A percentile compares a stretch with the other conserved stretches of the same genome.
These are phyloP conservation scores for Nesidiocoris tenuis DNA, from an alignment of 2,888 invertebrate genomes.

Conservation along the genomic window DNA sequence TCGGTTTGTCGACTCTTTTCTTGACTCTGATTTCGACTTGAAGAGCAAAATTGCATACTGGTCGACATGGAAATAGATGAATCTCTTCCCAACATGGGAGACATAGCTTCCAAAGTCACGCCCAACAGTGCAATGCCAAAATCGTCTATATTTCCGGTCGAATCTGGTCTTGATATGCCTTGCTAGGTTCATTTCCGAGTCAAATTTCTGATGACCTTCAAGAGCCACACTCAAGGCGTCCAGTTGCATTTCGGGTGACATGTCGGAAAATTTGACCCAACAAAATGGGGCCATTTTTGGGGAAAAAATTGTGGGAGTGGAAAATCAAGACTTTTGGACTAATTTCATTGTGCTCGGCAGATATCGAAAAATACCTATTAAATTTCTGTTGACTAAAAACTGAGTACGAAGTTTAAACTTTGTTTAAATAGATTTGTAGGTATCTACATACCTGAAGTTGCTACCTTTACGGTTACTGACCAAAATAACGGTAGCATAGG, in stretches of 20 bases:
- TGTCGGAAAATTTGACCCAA: not conserved
- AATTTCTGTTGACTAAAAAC: no score
- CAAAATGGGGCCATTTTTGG: not conserved
- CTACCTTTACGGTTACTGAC: no score
- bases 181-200: not conserved
- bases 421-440: no score
- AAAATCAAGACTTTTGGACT: no score
- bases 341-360: no score
- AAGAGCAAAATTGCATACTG: not conserved
- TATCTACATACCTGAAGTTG: no score
- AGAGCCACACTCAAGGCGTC: not conserved
- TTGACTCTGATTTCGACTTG: no score
- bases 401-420: no score
- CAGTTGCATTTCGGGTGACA: not conserved
- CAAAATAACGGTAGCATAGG: no score
- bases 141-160: not conserved
- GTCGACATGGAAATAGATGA: not conserved
- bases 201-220: not conserved
- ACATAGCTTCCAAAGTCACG: not conserved
- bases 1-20: no score
- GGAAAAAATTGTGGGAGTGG: no score
- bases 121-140: not conserved
- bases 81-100: not conserved
- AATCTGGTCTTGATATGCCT: not conserved
- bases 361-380: no score